phyloP scores from a whole-genome alignment of 2,888 invertebrate species.

The Dexiosoma caninum region DNA sequence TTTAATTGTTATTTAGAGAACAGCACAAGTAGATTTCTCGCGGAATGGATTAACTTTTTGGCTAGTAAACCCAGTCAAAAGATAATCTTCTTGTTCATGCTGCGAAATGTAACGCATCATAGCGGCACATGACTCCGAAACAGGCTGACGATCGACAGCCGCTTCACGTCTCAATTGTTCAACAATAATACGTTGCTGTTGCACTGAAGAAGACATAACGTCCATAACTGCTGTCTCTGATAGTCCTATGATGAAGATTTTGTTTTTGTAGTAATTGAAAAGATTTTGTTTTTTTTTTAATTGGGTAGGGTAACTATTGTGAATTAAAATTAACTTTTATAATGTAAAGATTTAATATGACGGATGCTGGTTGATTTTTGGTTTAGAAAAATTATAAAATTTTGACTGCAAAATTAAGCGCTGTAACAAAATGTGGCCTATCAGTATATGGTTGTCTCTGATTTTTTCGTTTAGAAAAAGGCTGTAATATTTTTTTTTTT shows the following conservation, averaged over 20 bases:
- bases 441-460: too few species aligned
- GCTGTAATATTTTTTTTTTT: conserved; percentile 13
- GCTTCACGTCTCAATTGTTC: conserved; percentile 96
- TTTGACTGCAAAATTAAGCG: conserved; percentile 49
- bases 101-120: conserved; percentile 94
- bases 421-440: conserved; percentile 1
- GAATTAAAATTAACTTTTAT: conserved; percentile 11
- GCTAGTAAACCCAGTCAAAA: conserved; percentile 95
- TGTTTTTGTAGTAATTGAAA: conserved; percentile 30
- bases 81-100: conserved; percentile 95
- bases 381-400: conserved; percentile 44
- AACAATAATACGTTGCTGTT: conserved; percentile 93
- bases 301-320: neutral
- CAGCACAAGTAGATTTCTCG: conserved; percentile 93
- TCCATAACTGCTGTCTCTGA: conserved; percentile 94
- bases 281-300: conserved; percentile 36
- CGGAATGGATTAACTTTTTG: conserved; percentile 98
- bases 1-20: conserved; percentile 81
- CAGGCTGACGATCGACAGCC: conserved; percentile 90
- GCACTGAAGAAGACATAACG: conserved; percentile 95
- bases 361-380: conserved; percentile 21
- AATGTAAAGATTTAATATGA: neutral
- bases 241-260: conserved; percentile 85
- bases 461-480: conserved; percentile 12
- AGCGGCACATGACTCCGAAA: conserved; percentile 94